Evolutionary conservation across 1,140 invertebrate genomes (phyloP).

Genomic region (Cyclina sinensis): DNA sequence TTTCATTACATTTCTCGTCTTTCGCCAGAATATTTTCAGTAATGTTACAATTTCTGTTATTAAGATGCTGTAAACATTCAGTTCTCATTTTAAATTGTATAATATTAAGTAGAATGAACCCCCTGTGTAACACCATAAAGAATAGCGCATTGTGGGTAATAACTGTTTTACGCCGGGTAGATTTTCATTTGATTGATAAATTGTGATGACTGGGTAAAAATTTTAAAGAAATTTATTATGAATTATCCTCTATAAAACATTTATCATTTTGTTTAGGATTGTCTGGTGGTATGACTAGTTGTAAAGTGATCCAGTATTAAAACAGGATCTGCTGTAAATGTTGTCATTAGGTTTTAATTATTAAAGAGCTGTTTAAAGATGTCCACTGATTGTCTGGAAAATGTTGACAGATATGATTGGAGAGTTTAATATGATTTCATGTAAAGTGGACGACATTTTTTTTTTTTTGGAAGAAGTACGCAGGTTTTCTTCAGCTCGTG

Average conservation of each 20-base stretch:
- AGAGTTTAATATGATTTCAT: neutral
- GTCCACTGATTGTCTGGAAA: neutral
- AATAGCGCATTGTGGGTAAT: neutral
- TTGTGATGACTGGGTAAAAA: constrained; percentile 6
- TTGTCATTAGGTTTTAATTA: neutral
- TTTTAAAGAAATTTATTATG: constrained; percentile 19
- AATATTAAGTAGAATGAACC: neutral
- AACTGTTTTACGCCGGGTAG: neutral
- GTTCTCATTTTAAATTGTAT: too few relatives aligned
- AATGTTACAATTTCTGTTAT: too few relatives aligned
- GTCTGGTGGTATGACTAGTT: neutral
- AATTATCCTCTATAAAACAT: constrained; percentile 24
- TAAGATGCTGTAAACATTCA: too few relatives aligned
- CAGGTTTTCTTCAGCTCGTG: too few relatives aligned
- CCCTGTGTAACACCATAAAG: constrained; percentile 1
- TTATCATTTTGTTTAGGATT: neutral
- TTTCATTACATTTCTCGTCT: too few relatives aligned
- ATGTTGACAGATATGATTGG: neutral
- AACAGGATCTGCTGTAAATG: neutral
- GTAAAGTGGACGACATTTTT: neutral
- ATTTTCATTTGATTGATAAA: constrained; percentile 36
- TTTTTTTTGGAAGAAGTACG: neutral
- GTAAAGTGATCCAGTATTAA: neutral
- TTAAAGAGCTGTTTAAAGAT: neutral
- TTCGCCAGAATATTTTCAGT: too few relatives aligned